phyloP scores from a whole-genome alignment of 2,888 invertebrate species.

The Priapulus caudatus region DNA sequence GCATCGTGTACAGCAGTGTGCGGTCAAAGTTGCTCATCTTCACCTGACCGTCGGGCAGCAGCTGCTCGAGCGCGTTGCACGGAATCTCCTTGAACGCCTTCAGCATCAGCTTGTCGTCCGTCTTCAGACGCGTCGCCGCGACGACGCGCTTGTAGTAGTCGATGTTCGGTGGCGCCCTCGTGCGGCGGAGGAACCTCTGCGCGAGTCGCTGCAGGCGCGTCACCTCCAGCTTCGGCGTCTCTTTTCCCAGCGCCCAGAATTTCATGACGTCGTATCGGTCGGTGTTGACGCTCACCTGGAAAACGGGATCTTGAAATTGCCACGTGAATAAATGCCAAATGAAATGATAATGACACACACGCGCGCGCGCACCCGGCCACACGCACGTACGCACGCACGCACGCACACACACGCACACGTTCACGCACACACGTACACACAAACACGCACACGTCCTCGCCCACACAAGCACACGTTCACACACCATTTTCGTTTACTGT shows the following conservation, averaged over 20 bases:
- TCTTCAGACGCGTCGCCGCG: conserved; percentile 33
- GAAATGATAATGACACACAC: too few species aligned
- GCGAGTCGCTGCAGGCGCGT: conserved; percentile 12
- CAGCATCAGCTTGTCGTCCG: conserved; percentile 34
- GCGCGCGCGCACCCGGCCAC: too few species aligned
- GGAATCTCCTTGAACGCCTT: conserved; percentile 38
- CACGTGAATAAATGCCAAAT: too few species aligned
- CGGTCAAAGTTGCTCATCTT: conserved; percentile 29
- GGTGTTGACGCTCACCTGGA: conserved; percentile 32
- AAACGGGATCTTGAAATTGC: too few species aligned
- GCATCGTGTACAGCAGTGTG: conserved; percentile 24
- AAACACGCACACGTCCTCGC: too few species aligned
- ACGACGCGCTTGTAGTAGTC: conserved; percentile 34
- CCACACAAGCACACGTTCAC: too few species aligned
- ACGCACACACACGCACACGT: too few species aligned
- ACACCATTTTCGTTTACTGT: too few species aligned
- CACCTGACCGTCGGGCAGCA: conserved; percentile 33
- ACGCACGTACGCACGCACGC: too few species aligned
- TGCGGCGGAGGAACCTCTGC: conserved; percentile 7
- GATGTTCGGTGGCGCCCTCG: conserved; percentile 23
- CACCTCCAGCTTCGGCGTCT: conserved; percentile 22
- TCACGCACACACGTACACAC: too few species aligned
- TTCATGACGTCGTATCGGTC: conserved; percentile 33
- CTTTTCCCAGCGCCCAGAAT: conserved; percentile 36
- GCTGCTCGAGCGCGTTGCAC: conserved; percentile 30